Base-by-base conservation (phyloP, 2,113 vertebrate genomes). In the Catharus bicknelli region DNA sequence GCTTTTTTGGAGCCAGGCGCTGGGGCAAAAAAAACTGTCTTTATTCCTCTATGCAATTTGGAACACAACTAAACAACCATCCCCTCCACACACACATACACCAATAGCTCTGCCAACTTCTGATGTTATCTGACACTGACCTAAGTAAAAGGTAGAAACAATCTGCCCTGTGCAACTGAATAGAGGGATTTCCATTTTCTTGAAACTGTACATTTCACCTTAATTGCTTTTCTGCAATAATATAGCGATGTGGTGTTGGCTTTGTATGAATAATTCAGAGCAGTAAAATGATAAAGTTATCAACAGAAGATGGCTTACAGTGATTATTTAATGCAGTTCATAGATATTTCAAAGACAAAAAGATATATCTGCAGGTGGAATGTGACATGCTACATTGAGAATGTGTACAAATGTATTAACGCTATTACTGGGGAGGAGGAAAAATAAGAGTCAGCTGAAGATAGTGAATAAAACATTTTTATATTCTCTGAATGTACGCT, bases 391-490 rank as follows among this genome's bases (percentile, higher is more conserved):
- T 75, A 69, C 61, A 42, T 2, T 34, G 74, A 92, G 21, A 67
- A 61, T 42, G 63, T 6, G 4, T 84, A 86, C 81, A 91, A 87
- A 79, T 63, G 29, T 73, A 66, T 93, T 94, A 81, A 84, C 29
- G 29, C 61, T 84, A 16, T 93, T 83, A 79, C 78, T 73, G 38
- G 67, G 38, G 21, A 53, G 79, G 58, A 75, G 61, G 23, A 76
- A 95, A 92, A 95, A 89, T 75, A 86, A 78, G 32, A 95, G 62
- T 86, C 83, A 90, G 48, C 69, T 57, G 73, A 94, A 94, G 66
- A 64, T 13, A 82, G 89, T 82, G 86, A 93, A 95, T 95, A 96
- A 94, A 96, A 90, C 74, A 93, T 93, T 93, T 95, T 94, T 89
- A 87, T 85, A 82, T 76, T 82, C 62, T 47, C 75, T 69, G 51